phyloP scores from a whole-genome alignment of 2,113 vertebrate species.

The Macaca mulatta region DNA sequence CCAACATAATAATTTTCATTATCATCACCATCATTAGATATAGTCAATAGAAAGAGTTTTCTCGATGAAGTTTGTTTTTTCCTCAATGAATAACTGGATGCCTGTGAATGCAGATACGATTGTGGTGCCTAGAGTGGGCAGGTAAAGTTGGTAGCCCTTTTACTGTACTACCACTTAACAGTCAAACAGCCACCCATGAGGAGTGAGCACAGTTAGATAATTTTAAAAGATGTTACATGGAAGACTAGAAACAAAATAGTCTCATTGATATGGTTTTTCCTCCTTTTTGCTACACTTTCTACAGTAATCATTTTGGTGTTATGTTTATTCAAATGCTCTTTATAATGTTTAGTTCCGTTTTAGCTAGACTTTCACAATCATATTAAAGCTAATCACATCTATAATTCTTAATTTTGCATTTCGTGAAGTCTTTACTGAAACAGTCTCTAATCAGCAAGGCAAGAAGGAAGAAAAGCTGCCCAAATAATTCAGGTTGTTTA shows the following conservation, averaged over 20 bases:
- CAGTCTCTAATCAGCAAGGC: neutral
- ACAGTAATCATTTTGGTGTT: neutral
- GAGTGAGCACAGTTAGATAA: neutral
- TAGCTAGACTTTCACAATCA: neutral
- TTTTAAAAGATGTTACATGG: neutral
- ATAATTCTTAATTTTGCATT: neutral
- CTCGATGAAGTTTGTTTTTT: slow-evolving; percentile 22
- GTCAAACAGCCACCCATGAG: neutral
- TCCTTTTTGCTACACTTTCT: neutral
- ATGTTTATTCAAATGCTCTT: neutral
- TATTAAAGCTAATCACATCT: neutral
- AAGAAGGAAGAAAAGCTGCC: slow-evolving; percentile 28
- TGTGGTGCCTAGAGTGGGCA: neutral
- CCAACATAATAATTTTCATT: no score
- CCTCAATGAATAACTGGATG: neutral
- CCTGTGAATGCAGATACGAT: neutral
- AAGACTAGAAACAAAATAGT: neutral
- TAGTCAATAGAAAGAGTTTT: neutral
- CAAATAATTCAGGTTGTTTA: slow-evolving; percentile 37
- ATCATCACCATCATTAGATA: neutral
- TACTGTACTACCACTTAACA: neutral
- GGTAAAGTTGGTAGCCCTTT: neutral
- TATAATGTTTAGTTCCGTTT: neutral
- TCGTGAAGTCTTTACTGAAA: neutral
- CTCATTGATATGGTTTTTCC: neutral